Evolutionary conservation across 2,113 vertebrate genomes (phyloP).

Genomic region (Lagopus muta): DNA sequence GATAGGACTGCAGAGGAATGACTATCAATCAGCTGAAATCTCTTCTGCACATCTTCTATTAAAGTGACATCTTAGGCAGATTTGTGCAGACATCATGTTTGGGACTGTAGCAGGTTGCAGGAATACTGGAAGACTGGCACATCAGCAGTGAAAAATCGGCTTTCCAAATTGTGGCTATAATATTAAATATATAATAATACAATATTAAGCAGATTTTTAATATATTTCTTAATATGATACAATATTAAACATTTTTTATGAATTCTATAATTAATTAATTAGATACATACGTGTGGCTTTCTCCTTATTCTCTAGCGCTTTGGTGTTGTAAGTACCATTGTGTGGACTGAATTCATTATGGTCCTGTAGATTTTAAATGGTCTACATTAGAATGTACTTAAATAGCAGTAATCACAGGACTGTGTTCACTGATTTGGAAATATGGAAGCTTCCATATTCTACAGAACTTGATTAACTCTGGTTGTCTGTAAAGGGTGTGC

Average conservation of each 20-base stretch:
- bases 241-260: neutral
- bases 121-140: neutral
- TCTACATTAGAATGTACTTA: conserved; percentile 14
- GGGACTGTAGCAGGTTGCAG: neutral
- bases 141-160: neutral
- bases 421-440: conserved; percentile 22
- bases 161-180: neutral
- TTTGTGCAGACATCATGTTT: neutral
- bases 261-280: neutral
- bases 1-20: neutral
- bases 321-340: neutral
- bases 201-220: neutral
- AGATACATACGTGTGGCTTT: neutral
- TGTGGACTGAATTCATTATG: neutral
- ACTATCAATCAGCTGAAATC: neutral
- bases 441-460: conserved; percentile 30
- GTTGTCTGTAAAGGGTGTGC: neutral
- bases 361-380: neutral
- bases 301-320: neutral
- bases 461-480: conserved; percentile 9
- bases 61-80: neutral
- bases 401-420: neutral
- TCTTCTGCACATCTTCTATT: neutral
- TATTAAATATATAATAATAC: neutral
- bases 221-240: neutral